Percentiles rank a stretch among this genome's conserved stretches.
Evolutionary conservation across 2,797 vertebrate species (phyloP).

Genomic region (Sphenopsis melanotis): DNA sequence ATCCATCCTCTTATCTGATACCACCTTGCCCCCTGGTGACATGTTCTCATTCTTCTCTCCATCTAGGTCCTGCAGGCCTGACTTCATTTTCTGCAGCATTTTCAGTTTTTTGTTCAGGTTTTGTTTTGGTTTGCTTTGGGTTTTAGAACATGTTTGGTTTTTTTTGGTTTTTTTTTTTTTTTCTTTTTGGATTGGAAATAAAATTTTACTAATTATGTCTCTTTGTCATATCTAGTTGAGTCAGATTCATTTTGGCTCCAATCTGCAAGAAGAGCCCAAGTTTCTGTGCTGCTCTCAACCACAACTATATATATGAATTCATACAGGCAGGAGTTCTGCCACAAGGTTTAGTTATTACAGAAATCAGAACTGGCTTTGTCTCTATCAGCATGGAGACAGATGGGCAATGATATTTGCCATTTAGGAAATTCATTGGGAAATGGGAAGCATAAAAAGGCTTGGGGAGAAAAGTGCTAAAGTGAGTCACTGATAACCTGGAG

Average conservation of each 20-base stretch:
- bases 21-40: slow-evolving; percentile 17
- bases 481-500: not conserved
- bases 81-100: not conserved
- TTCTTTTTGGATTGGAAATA: not conserved
- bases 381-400: not conserved
- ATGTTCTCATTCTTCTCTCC: not conserved
- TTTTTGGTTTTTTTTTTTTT: not conserved
- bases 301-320: accelerated
- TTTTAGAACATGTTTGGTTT: not conserved
- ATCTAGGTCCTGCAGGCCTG: not conserved
- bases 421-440: not conserved
- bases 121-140: accelerated
- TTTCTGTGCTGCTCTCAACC: not conserved
- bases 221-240: not conserved
- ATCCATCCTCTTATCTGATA: not conserved
- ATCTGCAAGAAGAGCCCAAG: not conserved
- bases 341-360: not conserved
- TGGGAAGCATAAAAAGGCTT: not conserved
- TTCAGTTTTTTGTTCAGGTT: not conserved
- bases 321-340: not conserved
- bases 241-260: not conserved
- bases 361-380: not conserved
- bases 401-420: not conserved
- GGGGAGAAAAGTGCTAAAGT: not conserved
- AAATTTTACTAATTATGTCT: not conserved